Conservation (phyloP, 2,113 vertebrate species). For the Corythornis madagascariensis region DNA sequence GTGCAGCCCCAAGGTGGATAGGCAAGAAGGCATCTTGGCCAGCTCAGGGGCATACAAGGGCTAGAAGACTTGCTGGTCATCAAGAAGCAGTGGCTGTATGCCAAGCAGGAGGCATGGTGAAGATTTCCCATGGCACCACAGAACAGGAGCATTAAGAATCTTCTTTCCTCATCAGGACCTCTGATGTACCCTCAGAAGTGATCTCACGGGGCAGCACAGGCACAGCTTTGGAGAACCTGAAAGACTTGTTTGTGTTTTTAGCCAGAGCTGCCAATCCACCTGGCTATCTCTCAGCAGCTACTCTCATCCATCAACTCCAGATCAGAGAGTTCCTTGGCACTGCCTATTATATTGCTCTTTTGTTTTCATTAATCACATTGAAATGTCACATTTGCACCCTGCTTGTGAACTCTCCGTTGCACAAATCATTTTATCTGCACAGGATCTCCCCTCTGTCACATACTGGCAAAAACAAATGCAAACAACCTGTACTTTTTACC, state of each 20-base stretch:
- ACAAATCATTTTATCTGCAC: not conserved
- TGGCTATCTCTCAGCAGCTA: not conserved
- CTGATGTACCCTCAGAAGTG: not conserved
- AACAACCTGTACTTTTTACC: not conserved
- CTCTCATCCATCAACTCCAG: not conserved
- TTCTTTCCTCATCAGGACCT: not conserved
- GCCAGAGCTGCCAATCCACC: not conserved
- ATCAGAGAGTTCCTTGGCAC: not conserved
- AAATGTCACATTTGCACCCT: not conserved
- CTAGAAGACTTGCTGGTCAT: not conserved
- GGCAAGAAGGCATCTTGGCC: too few relatives aligned
- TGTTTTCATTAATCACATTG: not conserved
- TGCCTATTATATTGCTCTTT: not conserved
- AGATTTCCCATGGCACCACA: not conserved
- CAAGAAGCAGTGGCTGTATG: not conserved
- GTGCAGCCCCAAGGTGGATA: not conserved
- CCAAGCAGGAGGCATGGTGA: accelerated
- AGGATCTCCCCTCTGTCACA: not conserved
- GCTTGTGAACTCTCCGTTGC: not conserved
- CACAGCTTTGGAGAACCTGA: not conserved
- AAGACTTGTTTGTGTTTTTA: not conserved
- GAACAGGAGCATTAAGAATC: accelerated
- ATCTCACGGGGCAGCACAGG: not conserved
- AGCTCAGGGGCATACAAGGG: not conserved
- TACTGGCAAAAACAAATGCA: not conserved